Percentiles rank a stretch among this genome's conserved stretches.
These are phyloP conservation scores for Anagrus nilaparvatae DNA, from an alignment of 1,140 invertebrate genomes.

Conservation along the genomic window DNA sequence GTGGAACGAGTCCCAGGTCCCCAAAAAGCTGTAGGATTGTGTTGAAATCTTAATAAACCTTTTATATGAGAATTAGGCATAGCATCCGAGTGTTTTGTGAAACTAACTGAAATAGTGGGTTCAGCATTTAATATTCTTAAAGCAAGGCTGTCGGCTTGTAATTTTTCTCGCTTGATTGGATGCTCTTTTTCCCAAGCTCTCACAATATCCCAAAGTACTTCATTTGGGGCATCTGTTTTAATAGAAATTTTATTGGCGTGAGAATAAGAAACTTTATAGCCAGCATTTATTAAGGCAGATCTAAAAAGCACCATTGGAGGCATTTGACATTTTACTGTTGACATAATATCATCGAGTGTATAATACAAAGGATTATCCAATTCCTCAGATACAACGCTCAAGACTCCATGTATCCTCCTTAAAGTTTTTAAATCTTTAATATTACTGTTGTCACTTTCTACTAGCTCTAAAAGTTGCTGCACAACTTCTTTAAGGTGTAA, in stretches of 20 bases:
- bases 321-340: conserved; percentile 28
- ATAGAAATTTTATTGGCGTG: conserved; percentile 81
- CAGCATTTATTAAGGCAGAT: conserved; percentile 88
- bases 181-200: conserved; percentile 61
- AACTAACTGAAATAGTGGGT: conserved; percentile 42
- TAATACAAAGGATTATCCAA: conserved; percentile 86
- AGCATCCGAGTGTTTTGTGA: conserved; percentile 57
- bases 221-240: conserved; percentile 86
- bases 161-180: conserved; percentile 36
- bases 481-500: conserved; percentile 79
- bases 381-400: conserved; percentile 68
- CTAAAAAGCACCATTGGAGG: conserved; percentile 46
- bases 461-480: conserved; percentile 37
- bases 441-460: conserved; percentile 16
- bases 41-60: conserved; percentile 70
- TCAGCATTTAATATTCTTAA: conserved; percentile 48
- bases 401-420: conserved; percentile 64
- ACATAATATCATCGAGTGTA: conserved; percentile 50
- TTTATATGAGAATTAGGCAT: conserved; percentile 70
- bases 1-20: conserved; percentile 72
- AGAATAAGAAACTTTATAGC: conserved; percentile 85
- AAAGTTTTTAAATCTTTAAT: conserved; percentile 49
- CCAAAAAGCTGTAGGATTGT: conserved; percentile 79
- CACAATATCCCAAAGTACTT: conserved; percentile 89
- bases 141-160: conserved; percentile 44